phyloP scores from a whole-genome alignment of 92 coral and sea anemone species.

The Isaurus tuberculatus region DNA sequence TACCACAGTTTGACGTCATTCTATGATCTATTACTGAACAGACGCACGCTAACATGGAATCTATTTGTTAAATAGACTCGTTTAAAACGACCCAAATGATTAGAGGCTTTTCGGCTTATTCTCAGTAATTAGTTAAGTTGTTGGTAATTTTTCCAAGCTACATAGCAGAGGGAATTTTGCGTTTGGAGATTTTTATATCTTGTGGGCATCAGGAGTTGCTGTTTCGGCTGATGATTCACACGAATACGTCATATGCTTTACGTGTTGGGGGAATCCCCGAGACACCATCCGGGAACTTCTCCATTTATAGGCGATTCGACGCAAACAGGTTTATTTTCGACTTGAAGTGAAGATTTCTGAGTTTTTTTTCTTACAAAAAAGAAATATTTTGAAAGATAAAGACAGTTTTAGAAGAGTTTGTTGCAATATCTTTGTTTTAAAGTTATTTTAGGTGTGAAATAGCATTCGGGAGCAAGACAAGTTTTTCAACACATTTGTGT shows the following conservation, averaged over 20 bases:
- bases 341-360: neutral
- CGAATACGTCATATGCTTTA: conserved; percentile 20
- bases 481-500: neutral
- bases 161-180: too few relatives aligned
- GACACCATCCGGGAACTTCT: conserved; percentile 34
- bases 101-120: too few relatives aligned
- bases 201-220: neutral
- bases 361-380: neutral
- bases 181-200: too few relatives aligned
- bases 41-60: too few relatives aligned
- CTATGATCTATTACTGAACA: too few relatives aligned
- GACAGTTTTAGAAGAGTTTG: neutral
- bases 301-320: neutral
- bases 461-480: neutral
- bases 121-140: too few relatives aligned
- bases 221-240: conserved; percentile 7
- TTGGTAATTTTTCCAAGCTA: too few relatives aligned
- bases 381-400: neutral
- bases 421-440: neutral
- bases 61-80: too few relatives aligned
- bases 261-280: conserved; percentile 40
- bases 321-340: neutral
- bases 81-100: too few relatives aligned
- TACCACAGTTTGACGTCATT: conserved; percentile 89
- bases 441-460: neutral